Base-by-base conservation (phyloP, 1,140 invertebrate species). In the Dreissena rostriformis region DNA sequence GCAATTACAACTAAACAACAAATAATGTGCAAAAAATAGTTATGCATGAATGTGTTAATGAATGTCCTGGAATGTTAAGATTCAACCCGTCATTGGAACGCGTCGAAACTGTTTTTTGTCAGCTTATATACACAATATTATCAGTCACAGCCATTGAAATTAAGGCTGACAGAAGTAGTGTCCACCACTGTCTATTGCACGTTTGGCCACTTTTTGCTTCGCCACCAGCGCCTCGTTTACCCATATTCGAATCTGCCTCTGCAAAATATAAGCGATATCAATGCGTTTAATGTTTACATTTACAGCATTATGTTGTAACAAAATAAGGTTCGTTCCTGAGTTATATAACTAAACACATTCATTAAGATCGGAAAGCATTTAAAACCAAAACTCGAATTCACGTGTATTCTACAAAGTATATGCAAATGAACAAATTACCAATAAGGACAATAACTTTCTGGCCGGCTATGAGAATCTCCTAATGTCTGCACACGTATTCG, bases 131-230 rank as follows among this genome's bases (percentile, higher is more conserved):
- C 53, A 75, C 22, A 52, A 82, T 73, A 24, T 22, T 11, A 52
- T 82, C 26, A 74, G 72, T 75, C 55, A 75, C 57, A 14, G 67
- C 0, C 12, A 51, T 55, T n/a, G 80, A 66, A 15, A 74, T 0
- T 51, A 82, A 75, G 4, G 66, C 70, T 22, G 80, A 63, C 19
- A 82, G 49, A 57, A 73, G 75, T 1, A 82, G 17, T 52, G 63
- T 82, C 80, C 80, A 82, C 71, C 80, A 82, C 29, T 82, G 80
- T 68, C 39, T 82, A 28, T 75, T 82, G 72, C 80, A 82, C 29
- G 67, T 82, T 63, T 82, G 80, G 19, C 80, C 80, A 53, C 80
- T 82, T 29, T 74, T 82, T 6, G 80, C 80, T 19, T 82, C 80
- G 5, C 28, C 80, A 12, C 71, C 80, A 8, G 80, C 39, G 14